These are phyloP conservation scores for Ernsta delagoae DNA, from an alignment of 2,888 invertebrate species.

Conservation along the genomic window DNA sequence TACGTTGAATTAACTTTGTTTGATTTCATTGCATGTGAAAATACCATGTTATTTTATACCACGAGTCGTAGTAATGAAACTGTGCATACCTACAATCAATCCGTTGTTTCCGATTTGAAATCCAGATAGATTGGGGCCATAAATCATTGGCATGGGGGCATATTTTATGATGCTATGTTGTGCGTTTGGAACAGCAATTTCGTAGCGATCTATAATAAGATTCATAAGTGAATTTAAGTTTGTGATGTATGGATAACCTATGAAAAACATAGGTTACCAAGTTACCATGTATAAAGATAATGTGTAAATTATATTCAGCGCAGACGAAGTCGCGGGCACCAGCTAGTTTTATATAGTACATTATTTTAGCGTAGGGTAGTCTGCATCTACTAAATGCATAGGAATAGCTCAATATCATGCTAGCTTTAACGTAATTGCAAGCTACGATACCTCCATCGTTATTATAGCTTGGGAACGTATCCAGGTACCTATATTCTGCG, in stretches of 20 bases:
- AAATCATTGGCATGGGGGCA: constrained; percentile 12
- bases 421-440: constrained; percentile 4
- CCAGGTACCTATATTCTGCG: no score
- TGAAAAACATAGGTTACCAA: no score
- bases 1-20: background rate
- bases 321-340: no score
- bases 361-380: no score
- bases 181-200: constrained; percentile 6
- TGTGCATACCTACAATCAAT: constrained; percentile 5
- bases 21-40: background rate
- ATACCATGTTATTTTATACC: background rate
- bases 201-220: constrained; percentile 2
- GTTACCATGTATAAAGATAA: no score
- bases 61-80: constrained; percentile 2
- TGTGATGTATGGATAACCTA: background rate
- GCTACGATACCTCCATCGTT: background rate
- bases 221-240: background rate
- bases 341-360: no score
- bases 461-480: no score
- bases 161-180: constrained; percentile 8
- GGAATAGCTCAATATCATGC: constrained; percentile 8
- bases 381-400: background rate
- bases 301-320: no score
- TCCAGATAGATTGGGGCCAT: constrained; percentile 11
- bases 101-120: constrained; percentile 16